These are phyloP conservation scores for Psittacula echo DNA, from an alignment of 2,797 vertebrate genomes.

Conservation along the genomic window DNA sequence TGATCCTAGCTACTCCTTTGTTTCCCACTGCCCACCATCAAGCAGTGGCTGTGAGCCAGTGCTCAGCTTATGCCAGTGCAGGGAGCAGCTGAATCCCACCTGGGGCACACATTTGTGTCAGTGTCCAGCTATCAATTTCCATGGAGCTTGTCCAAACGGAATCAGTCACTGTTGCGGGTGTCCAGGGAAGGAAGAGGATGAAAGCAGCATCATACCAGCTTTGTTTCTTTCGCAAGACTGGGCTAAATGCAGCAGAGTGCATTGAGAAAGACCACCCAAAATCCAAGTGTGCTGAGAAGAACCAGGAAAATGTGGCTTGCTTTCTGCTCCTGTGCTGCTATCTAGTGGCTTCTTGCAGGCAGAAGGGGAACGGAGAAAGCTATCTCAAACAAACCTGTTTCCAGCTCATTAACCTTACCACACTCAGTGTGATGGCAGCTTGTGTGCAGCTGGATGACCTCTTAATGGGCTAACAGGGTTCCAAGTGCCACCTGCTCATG, in stretches of 20 bases:
- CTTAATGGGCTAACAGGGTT: background rate
- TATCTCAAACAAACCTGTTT: background rate
- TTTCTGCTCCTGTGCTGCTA: slow-evolving; percentile 7
- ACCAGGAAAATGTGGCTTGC: background rate
- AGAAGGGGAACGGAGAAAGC: background rate
- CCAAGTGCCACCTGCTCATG: background rate
- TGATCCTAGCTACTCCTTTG: background rate
- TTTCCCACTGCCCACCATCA: background rate
- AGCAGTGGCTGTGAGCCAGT: background rate
- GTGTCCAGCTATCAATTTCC: background rate
- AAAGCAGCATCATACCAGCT: background rate
- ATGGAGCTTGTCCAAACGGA: background rate
- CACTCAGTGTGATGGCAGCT: background rate
- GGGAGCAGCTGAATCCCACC: background rate
- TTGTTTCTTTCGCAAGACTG: background rate
- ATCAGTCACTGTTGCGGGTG: background rate
- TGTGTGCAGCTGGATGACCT: background rate
- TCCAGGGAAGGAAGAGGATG: background rate
- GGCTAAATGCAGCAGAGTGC: background rate
- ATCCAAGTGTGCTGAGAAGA: background rate
- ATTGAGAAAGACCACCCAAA: background rate
- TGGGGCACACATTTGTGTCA: background rate
- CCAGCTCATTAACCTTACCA: background rate
- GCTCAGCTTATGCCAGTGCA: background rate
- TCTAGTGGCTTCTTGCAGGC: background rate